Evolutionary conservation across 2,113 vertebrate species (phyloP).

Genomic region (Phocoena sinus): DNA sequence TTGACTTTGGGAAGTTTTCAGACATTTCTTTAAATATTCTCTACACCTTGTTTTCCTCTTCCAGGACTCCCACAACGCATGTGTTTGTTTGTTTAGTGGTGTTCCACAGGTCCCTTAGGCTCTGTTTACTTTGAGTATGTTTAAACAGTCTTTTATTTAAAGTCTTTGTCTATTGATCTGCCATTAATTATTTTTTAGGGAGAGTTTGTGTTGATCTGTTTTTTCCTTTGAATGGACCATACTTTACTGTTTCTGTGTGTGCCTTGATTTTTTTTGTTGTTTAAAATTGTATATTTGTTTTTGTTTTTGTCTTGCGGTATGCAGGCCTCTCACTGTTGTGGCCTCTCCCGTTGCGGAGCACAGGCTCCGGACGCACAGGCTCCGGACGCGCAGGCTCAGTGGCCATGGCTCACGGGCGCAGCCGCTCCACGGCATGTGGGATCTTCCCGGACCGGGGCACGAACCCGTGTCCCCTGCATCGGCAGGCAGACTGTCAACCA

Average conservation of each 20-base stretch:
- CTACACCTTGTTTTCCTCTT: background rate
- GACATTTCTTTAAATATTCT: background rate
- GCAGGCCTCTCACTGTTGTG: too few species aligned
- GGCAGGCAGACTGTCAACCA: too few species aligned
- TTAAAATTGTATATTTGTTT: background rate
- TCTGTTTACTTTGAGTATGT: background rate
- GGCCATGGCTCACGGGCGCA: too few species aligned
- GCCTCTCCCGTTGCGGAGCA: too few species aligned
- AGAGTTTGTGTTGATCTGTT: background rate
- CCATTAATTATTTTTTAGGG: background rate
- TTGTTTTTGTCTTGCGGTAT: too few species aligned
- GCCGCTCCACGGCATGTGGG: too few species aligned
- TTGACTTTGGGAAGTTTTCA: background rate
- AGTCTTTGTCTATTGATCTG: background rate
- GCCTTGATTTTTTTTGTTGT: background rate
- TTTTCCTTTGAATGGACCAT: background rate
- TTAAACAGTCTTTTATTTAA: background rate
- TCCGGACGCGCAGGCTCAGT: too few species aligned
- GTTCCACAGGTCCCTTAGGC: background rate
- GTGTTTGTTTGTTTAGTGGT: rapidly evolving
- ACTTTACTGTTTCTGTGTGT: background rate
- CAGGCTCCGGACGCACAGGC: too few species aligned
- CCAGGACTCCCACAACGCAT: rapidly evolving
- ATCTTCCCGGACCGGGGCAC: too few species aligned
- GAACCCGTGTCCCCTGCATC: too few species aligned